Conservation (phyloP, 2,113 vertebrate genomes). For the Cochlearius cochlearius region DNA sequence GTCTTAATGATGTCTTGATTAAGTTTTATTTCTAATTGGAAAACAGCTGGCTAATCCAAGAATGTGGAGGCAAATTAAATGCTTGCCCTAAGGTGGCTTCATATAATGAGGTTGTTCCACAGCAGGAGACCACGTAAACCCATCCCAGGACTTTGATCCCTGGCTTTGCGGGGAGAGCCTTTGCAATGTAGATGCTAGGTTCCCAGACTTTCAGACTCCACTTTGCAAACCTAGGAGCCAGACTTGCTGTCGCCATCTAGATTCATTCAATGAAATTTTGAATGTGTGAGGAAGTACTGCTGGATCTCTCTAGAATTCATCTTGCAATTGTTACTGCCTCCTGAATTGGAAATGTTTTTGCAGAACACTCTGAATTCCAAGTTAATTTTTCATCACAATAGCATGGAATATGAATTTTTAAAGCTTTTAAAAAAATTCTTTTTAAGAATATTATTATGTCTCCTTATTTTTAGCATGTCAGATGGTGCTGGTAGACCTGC, state of each 20-base stretch:
- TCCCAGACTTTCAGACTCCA: background rate
- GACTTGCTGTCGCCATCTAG: background rate
- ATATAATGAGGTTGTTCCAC: background rate
- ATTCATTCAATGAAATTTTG: background rate
- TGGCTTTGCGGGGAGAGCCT: background rate
- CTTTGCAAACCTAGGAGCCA: background rate
- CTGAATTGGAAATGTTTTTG: background rate
- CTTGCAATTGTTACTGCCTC: background rate
- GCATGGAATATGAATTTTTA: background rate
- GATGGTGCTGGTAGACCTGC: constrained; percentile 85
- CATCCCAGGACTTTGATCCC: background rate
- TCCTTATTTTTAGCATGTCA: constrained; percentile 84
- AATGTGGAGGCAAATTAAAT: background rate
- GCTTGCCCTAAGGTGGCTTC: background rate
- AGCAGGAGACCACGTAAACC: background rate
- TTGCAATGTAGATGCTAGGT: background rate
- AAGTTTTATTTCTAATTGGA: background rate
- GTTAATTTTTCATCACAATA: background rate
- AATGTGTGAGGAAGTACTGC: background rate
- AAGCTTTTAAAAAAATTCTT: background rate
- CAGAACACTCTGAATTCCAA: background rate
- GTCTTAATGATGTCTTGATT: background rate
- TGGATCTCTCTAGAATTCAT: background rate
- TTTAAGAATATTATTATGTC: background rate
- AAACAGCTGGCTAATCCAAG: background rate